Base-by-base conservation (phyloP, 2,888 invertebrate genomes). In the Pristionchus fissidentatus region DNA sequence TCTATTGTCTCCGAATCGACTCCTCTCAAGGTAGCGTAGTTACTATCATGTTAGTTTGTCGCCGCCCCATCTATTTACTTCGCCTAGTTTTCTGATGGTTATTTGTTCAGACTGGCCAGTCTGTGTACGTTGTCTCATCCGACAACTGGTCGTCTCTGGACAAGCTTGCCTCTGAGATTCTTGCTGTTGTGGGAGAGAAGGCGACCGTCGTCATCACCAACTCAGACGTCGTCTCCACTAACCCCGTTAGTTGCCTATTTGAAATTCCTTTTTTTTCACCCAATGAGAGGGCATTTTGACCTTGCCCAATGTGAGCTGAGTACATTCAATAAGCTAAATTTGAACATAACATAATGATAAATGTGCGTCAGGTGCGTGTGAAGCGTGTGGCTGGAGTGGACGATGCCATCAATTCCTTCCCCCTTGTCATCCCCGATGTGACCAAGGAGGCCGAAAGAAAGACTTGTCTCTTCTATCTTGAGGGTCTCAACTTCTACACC, bases 401-500 rank as follows among this genome's bases (percentile, higher is more conserved):
- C 35, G 43, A 62, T 7, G 32, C n/a, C 46, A 32, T 35, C 41
- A 35, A 10, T 32, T 19, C 41, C 19, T 73, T 66, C 70, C 83
- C 83, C 70, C n/a, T 83, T n/a, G 26, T 73, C 26, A 60, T 83
- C 29, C 83, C 73, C 29, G 43, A 43, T 22, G 57, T 62, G 29
- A 57, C 60, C 15, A 49, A 29, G 13, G 52, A 52, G 22, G 49
- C 29, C 32, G 49, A 46, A 32, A 81, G 81, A 15, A 43, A 62
- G n/a, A n/a, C 73, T n/a, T 89, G 89, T 60, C 85, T 89, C 35
- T 82, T 89, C 84, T 89, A 89, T 77, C 60, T 88, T 1, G 89
- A 89, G 52, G 89, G 89, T 38, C 32, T 89, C 35, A 85, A 85
- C 38, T 78, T 89, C 43, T 84, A 89, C 41, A 86, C 85, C 57